Conservation (phyloP, 2,113 vertebrate genomes). For the Ptilorrhoa leucosticta region DNA sequence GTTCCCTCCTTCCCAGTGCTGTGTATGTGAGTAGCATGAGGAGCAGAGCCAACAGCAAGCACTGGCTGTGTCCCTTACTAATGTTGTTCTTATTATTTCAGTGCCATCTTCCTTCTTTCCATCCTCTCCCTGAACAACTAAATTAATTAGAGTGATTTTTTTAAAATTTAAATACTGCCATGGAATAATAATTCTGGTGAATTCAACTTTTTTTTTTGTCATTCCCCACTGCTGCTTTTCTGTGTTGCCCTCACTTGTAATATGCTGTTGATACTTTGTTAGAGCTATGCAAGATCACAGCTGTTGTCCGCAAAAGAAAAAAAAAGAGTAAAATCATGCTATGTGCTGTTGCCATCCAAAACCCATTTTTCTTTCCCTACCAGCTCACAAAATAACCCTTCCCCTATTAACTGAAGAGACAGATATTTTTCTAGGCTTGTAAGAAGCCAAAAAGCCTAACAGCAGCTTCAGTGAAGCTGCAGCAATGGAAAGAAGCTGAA, state of each 20-base stretch:
- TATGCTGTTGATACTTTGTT: slow-evolving; percentile 23
- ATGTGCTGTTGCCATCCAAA: slow-evolving; percentile 34
- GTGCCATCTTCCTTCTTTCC: slow-evolving; percentile 6
- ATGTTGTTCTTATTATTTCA: slow-evolving; percentile 34
- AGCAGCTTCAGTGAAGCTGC: neutral
- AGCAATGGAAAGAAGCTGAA: neutral
- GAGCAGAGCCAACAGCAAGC: neutral
- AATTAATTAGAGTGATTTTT: slow-evolving; percentile 37
- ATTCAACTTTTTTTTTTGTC: neutral
- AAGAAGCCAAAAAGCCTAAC: neutral
- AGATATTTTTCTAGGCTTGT: slow-evolving; percentile 5
- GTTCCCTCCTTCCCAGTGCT: neutral
- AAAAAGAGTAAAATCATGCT: neutral
- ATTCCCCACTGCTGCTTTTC: neutral
- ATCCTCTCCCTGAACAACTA: slow-evolving; percentile 31
- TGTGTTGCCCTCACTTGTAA: neutral
- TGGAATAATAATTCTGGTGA: slow-evolving; percentile 17
- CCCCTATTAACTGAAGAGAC: neutral
- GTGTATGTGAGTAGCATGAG: neutral
- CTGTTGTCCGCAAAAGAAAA: neutral
- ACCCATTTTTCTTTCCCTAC: slow-evolving; percentile 7
- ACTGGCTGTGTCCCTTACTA: neutral
- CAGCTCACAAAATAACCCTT: neutral
- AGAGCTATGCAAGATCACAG: slow-evolving; percentile 48
- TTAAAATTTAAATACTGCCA: neutral